Evolutionary conservation across 2,113 vertebrate genomes (phyloP), one percentile per base, ranked within the genome.

Genomic region (Rhombomys opimus): DNA sequence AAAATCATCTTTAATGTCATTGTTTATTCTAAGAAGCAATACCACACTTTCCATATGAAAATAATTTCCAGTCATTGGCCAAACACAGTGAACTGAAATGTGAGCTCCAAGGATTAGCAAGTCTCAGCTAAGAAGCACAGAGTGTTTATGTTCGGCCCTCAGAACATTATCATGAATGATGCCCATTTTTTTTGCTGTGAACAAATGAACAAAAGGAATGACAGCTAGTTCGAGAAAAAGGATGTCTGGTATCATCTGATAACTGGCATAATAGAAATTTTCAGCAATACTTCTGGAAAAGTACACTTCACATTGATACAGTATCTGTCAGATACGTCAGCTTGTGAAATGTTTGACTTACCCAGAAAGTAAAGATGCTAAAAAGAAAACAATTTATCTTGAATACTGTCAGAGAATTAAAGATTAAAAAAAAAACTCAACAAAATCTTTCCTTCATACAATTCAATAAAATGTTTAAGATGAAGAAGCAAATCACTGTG

Each of bases 311-410:
- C 61, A 59, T 23, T 96, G 86, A 50, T 63, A 10, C 13, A 59
- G 77, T 84, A 32, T 93, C 90, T 97, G 93, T 94, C 82, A 91
- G 87, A 93, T 61, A 87, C 61, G 50, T 96, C 87, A 96, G 27
- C 87, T 38, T 93, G 13, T 80, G 89, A 94, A 96, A 91, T 95
- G 50, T 89, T 95, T 95, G 89, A 87, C 87, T 97, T 91, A 54
- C 35, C 32, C 6, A 41, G 46, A 67, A 95, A 94, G 68, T 50
- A 89, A 95, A 82, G 27, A 65, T 87, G 8, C 50, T 67, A 50
- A 68, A 75, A 82, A 61, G 72, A 95, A 95, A 96, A 93, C 59
- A 96, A 61, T 94, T 18, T 96, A 8, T 70, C 7, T 50, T 72
- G 18, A 85, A 85, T 90, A 23, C 4, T 59, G 22, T 96, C 59